phyloP scores from a whole-genome alignment of 1,140 invertebrate genomes.

The Micrasema minimum region DNA sequence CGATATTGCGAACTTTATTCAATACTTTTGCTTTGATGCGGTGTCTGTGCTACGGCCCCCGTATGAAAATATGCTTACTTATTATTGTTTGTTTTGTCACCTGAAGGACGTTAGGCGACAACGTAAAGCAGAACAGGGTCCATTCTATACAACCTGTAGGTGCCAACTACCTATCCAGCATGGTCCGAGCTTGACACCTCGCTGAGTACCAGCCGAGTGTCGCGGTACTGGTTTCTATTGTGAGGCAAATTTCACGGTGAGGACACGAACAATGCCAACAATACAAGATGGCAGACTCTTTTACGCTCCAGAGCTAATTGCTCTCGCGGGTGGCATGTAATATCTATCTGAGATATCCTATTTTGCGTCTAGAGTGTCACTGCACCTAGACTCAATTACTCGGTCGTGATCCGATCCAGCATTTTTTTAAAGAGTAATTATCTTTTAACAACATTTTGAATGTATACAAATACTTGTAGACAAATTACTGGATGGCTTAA shows the following conservation, averaged over 20 bases:
- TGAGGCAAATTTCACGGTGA: slow-evolving; percentile 23
- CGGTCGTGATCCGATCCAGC: no score
- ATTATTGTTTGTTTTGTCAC: neutral
- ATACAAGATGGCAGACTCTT: slow-evolving; percentile 14
- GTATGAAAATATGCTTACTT: no score
- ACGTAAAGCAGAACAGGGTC: slow-evolving; percentile 5
- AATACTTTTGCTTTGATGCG: no score
- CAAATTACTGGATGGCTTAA: no score
- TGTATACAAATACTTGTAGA: no score
- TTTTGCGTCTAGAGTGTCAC: neutral
- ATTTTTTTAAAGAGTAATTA: no score
- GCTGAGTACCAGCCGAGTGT: slow-evolving; percentile 25
- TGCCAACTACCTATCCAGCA: neutral
- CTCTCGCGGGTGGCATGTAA: slow-evolving; percentile 10
- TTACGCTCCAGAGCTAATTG: slow-evolving; percentile 26
- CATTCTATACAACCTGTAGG: neutral
- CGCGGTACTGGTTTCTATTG: slow-evolving; percentile 17
- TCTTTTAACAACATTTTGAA: no score
- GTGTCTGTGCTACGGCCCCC: no score
- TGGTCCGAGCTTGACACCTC: slow-evolving; percentile 25
- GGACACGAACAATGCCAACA: slow-evolving; percentile 24
- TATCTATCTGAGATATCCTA: neutral
- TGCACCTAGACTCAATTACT: no score
- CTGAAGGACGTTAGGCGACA: slow-evolving; percentile 5
- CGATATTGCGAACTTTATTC: no score